Base-by-base conservation (phyloP, 2,888 invertebrate genomes). In the Ophonus ardosiacus region DNA sequence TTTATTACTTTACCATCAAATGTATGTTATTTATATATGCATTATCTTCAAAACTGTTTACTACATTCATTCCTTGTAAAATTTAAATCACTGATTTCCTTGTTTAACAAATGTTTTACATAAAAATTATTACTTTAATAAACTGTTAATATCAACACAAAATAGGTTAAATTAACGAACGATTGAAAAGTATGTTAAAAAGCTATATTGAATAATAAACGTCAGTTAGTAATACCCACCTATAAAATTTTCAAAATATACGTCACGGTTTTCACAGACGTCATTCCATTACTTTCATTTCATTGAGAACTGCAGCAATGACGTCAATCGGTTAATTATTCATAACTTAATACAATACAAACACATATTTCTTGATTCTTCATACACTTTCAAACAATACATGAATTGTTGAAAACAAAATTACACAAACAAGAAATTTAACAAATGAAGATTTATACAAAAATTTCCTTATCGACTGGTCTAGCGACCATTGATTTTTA, bases 211-310 rank as follows among this genome's bases (percentile, higher is more conserved):
- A 17, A 80, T 80, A 24, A 78, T 31, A 61, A 61, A 61, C 43
- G 43, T 43, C 71, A 74, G 40, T 80, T 78, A 80, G 38, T 18
- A 56, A 57, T 81, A 81, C 81, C 71, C 81, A 81, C 81, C 81
- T 68, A 81, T 56, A 65, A 65, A 63, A 68, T 68, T 81, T 71
- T 81, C 57, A 68, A 81, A 68, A 81, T 68, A 43, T 68, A 68
- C 81, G 81, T 81, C 81, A 81, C 81, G 57, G 68, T 15, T 51
- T 71, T 56, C 31, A n/a, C 71, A 71, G 71, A 81, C 81, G 81
- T 81, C 81, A 81, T 68, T 71, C 71, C 81, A 81, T 63, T 65
- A 81, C 56, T 81, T 80, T 76, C 59, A 80, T 80, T 80, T 61
- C 80, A 80, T 81, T 81, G 81, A 81, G 8, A 65, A 81, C 17